Evolutionary conservation across 2,797 vertebrate species (phyloP), one percentile per base, ranked within the genome.

Genomic region (Xiphorhynchus erythropygius): DNA sequence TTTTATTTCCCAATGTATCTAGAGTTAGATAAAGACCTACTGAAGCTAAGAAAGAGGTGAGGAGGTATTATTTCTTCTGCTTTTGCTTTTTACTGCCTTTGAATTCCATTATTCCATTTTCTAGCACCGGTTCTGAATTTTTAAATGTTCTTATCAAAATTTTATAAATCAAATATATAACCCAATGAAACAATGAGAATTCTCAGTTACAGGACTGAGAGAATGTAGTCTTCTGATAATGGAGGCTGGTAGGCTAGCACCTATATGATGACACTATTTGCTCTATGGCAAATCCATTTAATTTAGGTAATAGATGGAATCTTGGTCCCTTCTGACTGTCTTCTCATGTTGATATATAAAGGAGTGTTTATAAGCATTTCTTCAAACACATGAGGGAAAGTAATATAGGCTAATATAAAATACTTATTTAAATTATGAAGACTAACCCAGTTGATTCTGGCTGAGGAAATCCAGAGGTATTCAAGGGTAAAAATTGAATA

Each of bases 391-490:
- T 87, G n/a, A 55, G 13, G n/a, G 27, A 87, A 70, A 81, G 63
- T 59, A 50, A 24, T 59, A 49, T 10, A 22, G 3, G 3, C 47
- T 68, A 52, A 3, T 68, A 32, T 33, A 63, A 81, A 74, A 37
- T 24, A 19, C 1, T 80, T 75, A 8, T 62, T 67, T 59, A 71
- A 84, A 78, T 56, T 64, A 5, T 55, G 71, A 76, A 76, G 24
- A 32, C 3, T 60, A 82, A 18, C 5, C 3, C 0, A 4, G 7
- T 3, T 2, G 2, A 44, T 60, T 73, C 71, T 41, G 15, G 3
- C 13, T 35, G 41, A 56, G 42, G 25, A 71, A 82, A 71, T 76
- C 11, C 7, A 10, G 44, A 80, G 76, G 11, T 49, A 37, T 17
- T 64, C 15, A 79, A 69, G 11, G 21, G 9, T 39, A 39, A 18